phyloP scores from a whole-genome alignment of 2,888 invertebrate genomes.

The Tridacna crocea region DNA sequence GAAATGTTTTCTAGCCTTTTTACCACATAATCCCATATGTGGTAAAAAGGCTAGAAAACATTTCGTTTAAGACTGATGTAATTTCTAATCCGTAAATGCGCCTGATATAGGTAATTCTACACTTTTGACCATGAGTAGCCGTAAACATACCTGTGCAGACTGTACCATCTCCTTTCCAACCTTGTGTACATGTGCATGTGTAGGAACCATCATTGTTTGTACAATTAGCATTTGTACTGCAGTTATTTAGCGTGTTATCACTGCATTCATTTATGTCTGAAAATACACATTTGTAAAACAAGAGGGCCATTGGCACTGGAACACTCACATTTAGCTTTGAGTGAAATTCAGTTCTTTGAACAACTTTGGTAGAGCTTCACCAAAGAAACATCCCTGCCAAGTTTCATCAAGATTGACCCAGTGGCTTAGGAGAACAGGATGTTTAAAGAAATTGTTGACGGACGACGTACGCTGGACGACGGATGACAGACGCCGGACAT shows the following conservation, averaged over 20 bases:
- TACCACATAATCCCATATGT: too few species aligned
- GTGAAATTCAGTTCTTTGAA: too few species aligned
- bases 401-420: too few species aligned
- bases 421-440: too few species aligned
- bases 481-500: too few species aligned
- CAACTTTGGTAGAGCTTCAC: too few species aligned
- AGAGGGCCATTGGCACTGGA: not conserved
- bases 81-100: not conserved
- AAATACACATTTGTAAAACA: not conserved
- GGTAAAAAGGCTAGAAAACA: too few species aligned
- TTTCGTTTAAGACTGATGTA: too few species aligned
- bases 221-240: conserved; percentile 32
- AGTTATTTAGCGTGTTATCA: conserved; percentile 14
- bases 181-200: not conserved
- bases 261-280: conserved; percentile 42
- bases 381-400: too few species aligned
- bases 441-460: too few species aligned
- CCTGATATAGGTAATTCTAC: not conserved
- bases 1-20: not conserved
- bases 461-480: too few species aligned
- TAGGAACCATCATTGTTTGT: not conserved
- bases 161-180: not conserved
- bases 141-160: not conserved
- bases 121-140: not conserved
- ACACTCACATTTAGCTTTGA: too few species aligned